Percentiles rank a stretch among this genome's conserved stretches.
Conservation (phyloP, 2,888 invertebrate genomes). For the Piscicola geometra region DNA sequence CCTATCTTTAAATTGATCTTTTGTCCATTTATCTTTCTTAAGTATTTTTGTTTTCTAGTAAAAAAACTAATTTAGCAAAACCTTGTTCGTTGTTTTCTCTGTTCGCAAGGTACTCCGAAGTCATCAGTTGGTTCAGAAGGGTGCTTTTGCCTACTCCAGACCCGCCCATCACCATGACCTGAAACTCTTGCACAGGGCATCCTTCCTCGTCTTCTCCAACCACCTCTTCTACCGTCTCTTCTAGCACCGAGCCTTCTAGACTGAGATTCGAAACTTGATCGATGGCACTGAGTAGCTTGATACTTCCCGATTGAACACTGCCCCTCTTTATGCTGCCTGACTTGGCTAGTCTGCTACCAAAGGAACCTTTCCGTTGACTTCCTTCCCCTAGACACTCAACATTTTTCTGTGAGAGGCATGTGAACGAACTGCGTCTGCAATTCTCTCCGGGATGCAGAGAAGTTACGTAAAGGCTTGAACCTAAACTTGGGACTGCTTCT, state of each 20-base stretch:
- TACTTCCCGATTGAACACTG: not conserved
- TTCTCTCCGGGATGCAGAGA: not conserved
- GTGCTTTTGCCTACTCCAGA: constrained; percentile 21
- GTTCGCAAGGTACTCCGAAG: constrained; percentile 31
- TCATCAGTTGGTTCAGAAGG: constrained; percentile 28
- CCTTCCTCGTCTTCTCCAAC: not conserved
- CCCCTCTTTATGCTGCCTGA: constrained; percentile 5
- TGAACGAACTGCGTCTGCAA: constrained; percentile 25
- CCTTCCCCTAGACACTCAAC: not conserved
- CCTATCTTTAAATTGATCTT: no score
- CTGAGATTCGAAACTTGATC: constrained; percentile 17
- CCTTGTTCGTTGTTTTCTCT: constrained; percentile 30
- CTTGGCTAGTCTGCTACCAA: not conserved
- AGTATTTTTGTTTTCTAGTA: no score
- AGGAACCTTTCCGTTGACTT: constrained; percentile 1
- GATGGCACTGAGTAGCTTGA: not conserved
- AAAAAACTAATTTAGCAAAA: no score
- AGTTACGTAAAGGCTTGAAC: not conserved
- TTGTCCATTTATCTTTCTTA: no score
- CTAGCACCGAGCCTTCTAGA: constrained; percentile 5
- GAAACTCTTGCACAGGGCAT: constrained; percentile 6
- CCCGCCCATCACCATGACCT: constrained; percentile 13
- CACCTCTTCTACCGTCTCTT: not conserved
- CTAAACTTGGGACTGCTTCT: not conserved
- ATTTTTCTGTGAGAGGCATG: constrained; percentile 9